These are phyloP conservation scores for Tipula helvola DNA, from an alignment of 2,888 invertebrate genomes.

Conservation along the genomic window DNA sequence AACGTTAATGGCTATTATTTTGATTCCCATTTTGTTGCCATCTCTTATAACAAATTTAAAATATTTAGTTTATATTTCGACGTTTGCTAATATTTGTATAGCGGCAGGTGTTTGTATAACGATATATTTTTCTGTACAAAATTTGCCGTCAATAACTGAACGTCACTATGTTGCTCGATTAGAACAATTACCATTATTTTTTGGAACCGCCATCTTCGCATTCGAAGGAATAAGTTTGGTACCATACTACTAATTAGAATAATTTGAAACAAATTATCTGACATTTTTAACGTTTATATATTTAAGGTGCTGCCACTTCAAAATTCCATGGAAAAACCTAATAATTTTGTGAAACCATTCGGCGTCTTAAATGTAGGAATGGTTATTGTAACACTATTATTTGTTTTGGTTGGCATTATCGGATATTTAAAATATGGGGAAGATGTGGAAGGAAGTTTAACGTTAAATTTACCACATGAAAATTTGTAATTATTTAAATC, in stretches of 20 bases:
- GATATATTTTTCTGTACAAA: constrained; percentile 59
- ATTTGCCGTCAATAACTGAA: constrained; percentile 50
- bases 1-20: constrained; percentile 58
- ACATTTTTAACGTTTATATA: no score
- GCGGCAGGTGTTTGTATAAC: constrained; percentile 53
- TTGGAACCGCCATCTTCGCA: constrained; percentile 91
- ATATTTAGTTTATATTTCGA: constrained; percentile 63
- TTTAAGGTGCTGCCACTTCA: constrained; percentile 80
- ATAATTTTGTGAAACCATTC: constrained; percentile 59
- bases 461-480: constrained; percentile 60
- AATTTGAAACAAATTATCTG: not conserved
- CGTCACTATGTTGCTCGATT: constrained; percentile 49
- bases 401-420: constrained; percentile 71
- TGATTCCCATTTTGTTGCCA: constrained; percentile 58
- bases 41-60: constrained; percentile 67
- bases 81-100: constrained; percentile 67
- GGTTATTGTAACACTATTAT: constrained; percentile 63
- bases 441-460: constrained; percentile 68
- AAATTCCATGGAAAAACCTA: constrained; percentile 76
- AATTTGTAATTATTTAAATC: constrained; percentile 14
- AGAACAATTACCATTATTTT: constrained; percentile 67
- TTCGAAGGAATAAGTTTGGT: constrained; percentile 93
- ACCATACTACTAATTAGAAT: constrained; percentile 24
- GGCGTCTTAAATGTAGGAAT: constrained; percentile 89
- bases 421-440: constrained; percentile 85